phyloP scores from a whole-genome alignment of 2,888 invertebrate species.

The Tenthredo distinguenda region DNA sequence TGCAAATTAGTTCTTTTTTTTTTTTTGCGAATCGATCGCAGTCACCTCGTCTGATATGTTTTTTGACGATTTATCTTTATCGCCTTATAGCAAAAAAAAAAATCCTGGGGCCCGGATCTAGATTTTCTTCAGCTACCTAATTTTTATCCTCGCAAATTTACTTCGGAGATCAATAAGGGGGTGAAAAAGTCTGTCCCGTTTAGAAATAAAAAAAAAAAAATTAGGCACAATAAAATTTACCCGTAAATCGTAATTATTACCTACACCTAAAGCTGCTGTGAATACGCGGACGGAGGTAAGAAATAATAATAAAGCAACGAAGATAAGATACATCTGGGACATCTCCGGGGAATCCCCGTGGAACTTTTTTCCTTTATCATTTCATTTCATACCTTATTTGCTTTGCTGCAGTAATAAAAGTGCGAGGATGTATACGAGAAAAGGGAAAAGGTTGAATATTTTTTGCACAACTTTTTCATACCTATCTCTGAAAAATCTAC shows the following conservation, averaged over 20 bases:
- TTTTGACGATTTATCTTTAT: not conserved
- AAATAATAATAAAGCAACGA: slow-evolving; percentile 8
- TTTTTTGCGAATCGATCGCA: not conserved
- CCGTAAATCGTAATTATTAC: slow-evolving; percentile 3
- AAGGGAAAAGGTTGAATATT: not conserved
- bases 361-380: slow-evolving; percentile 15
- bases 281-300: not conserved
- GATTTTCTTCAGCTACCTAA: not conserved
- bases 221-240: not conserved
- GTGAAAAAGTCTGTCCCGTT: too few relatives aligned
- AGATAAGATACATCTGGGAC: slow-evolving; percentile 31
- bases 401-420: slow-evolving; percentile 29
- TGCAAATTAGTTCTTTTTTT: not conserved
- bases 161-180: too few relatives aligned
- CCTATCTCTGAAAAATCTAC: not conserved
- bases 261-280: not conserved
- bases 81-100: not conserved
- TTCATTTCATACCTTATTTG: slow-evolving; percentile 29
- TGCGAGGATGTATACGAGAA: not conserved
- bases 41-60: not conserved
- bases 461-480: not conserved
- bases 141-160: not conserved
- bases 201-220: not conserved
- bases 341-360: not conserved
- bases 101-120: not conserved